phyloP scores from a whole-genome alignment of 92 coral and sea anemone genomes.

The Chrysogorgia sp. region DNA sequence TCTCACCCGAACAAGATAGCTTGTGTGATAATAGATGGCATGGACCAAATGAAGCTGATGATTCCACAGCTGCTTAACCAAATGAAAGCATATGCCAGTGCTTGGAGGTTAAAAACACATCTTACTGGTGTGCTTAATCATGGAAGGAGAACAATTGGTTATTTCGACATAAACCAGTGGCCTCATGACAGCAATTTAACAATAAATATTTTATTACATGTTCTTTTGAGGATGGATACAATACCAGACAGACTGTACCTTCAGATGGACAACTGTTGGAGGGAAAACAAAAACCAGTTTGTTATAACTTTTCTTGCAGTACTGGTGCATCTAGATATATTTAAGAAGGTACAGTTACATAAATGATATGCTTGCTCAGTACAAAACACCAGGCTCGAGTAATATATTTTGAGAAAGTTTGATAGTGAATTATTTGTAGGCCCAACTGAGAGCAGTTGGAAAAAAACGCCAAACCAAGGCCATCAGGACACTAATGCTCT shows the following conservation, averaged over 20 bases:
- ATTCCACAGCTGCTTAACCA: slow-evolving; percentile 36
- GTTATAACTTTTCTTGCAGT: slow-evolving; percentile 58
- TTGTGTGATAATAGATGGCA: slow-evolving; percentile 54
- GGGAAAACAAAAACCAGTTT: slow-evolving; percentile 67
- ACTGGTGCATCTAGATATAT: slow-evolving; percentile 62
- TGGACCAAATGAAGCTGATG: slow-evolving; percentile 60
- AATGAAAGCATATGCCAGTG: slow-evolving; percentile 46
- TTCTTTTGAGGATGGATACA: slow-evolving; percentile 49
- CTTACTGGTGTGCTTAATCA: slow-evolving; percentile 44
- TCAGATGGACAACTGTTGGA: slow-evolving; percentile 71
- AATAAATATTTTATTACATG: slow-evolving; percentile 55
- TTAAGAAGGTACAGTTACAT: slow-evolving; percentile 54
- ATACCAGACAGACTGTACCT: slow-evolving; percentile 56
- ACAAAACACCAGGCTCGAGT: too few relatives aligned
- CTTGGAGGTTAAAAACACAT: slow-evolving; percentile 61
- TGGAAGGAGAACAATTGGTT: neutral
- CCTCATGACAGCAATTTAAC: slow-evolving; percentile 69
- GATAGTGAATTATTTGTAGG: too few relatives aligned
- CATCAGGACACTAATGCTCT: too few relatives aligned
- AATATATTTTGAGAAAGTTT: too few relatives aligned
- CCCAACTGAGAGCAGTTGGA: too few relatives aligned
- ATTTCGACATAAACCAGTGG: slow-evolving; percentile 14
- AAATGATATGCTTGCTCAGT: too few relatives aligned
- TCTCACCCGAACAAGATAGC: slow-evolving; percentile 6
- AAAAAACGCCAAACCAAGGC: too few relatives aligned